phyloP scores from a whole-genome alignment of 1,140 invertebrate genomes.

The Sipha flava region DNA sequence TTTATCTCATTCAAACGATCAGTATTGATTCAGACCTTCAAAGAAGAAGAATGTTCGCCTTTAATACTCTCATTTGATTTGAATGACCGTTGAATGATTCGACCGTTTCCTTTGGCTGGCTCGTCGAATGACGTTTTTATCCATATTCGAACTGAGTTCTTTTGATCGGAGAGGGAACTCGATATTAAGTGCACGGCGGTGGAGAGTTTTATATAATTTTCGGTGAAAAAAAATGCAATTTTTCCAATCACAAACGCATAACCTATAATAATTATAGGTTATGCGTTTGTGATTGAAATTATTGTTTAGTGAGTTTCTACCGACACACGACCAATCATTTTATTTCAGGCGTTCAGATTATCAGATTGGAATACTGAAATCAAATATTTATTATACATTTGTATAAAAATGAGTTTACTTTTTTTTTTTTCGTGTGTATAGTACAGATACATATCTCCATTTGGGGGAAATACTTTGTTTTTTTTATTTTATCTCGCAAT shows the following conservation, averaged over 20 bases:
- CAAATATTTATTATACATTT: neutral
- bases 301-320: neutral
- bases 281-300: too few relatives aligned
- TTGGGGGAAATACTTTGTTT: too few relatives aligned
- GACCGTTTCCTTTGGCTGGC: slow-evolving; percentile 13
- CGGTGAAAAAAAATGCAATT: neutral
- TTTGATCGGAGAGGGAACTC: neutral
- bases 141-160: neutral
- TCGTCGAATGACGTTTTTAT: slow-evolving; percentile 15
- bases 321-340: neutral
- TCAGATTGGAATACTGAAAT: neutral
- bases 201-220: neutral
- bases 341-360: neutral
- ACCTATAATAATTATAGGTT: neutral
- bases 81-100: too few relatives aligned
- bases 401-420: neutral
- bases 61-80: slow-evolving; percentile 27
- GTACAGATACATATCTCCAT: too few relatives aligned
- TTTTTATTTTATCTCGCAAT: too few relatives aligned
- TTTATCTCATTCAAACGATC: slow-evolving; percentile 29
- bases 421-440: neutral
- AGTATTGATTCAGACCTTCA: slow-evolving; percentile 27
- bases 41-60: slow-evolving; percentile 17
- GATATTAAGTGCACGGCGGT: neutral
- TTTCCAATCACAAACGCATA: neutral